Evolutionary conservation across 2,797 vertebrate genomes (phyloP), one percentile per base, ranked within the genome.

Genomic region (Parauchenoglanis punctatus): DNA sequence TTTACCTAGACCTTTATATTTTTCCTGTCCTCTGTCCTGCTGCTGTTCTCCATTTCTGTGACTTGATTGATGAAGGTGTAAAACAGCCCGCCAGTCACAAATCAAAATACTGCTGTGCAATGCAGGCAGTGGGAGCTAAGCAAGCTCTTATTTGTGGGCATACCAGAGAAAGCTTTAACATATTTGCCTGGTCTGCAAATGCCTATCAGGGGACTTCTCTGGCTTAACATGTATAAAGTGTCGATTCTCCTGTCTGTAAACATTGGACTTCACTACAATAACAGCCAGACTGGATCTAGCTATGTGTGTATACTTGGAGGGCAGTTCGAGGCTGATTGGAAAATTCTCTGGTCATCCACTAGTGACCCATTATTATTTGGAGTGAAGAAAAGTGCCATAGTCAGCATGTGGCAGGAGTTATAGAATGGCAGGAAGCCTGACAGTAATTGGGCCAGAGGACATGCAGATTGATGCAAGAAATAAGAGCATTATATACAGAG

Each of bases 41-140:
- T 93, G 85, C 90, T 70, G 87, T 88, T 89, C 75, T 20, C 40
- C 25, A 85, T 85, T 91, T 86, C 87, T 77, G 86, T 65, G 65
- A 86, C 89, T 86, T 94, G 93, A 95, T 92, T 91, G 92, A 94
- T 93, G 86, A n/a, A 52, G 85, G 70, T 88, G 86, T 91, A 84
- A 85, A 91, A 88, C 84, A 86, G 81, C 81, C 87, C 90, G 91
- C 86, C 88, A 91, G 89, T 82, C 87, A 82, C 87, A 91, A 89
- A 83, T 87, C 87, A 88, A 85, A 89, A 75, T 84, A 87, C 84
- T 0, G 10, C 44, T 11, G 8, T 31, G 4, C 81, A 67, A 31
- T 83, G 81, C n/a, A 76, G 87, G 89, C 65, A 87, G 86, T 40
- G 70, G 25, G 46, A 59, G 75, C 72, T 13, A 1, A 85, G 83